Evolutionary conservation across 2,113 vertebrate species (phyloP).

Genomic region (Eublepharis macularius): DNA sequence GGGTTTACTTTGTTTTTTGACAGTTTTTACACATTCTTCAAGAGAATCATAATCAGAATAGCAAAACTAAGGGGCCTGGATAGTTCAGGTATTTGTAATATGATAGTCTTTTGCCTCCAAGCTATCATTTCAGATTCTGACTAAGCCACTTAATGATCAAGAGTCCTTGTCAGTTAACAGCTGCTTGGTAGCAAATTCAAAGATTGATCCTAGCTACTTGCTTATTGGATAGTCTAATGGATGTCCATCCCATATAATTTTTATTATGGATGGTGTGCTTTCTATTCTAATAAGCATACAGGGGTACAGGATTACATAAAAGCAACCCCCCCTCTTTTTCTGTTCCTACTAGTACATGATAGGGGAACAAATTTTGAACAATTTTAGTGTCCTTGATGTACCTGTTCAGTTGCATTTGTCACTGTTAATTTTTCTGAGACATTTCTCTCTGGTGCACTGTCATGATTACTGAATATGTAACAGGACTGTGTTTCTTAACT

Average conservation of each 20-base stretch:
- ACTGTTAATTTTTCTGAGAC: neutral
- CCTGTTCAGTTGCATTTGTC: neutral
- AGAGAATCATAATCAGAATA: constrained; percentile 30
- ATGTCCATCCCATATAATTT: constrained; percentile 1
- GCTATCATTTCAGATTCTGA: constrained; percentile 48
- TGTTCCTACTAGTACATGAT: accelerated
- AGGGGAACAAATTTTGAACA: neutral
- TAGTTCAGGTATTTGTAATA: constrained; percentile 32
- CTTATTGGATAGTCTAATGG: constrained; percentile 11
- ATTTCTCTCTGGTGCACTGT: neutral
- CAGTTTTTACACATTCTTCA: constrained; percentile 57
- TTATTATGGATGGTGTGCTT: constrained; percentile 17
- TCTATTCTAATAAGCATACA: constrained; percentile 28
- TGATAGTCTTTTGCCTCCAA: constrained; percentile 40
- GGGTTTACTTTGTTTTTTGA: constrained; percentile 46
- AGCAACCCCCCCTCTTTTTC: constrained; percentile 23
- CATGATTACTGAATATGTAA: neutral
- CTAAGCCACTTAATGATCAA: constrained; percentile 29
- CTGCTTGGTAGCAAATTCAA: constrained; percentile 5
- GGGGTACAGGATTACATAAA: constrained; percentile 25
- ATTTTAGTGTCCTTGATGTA: neutral
- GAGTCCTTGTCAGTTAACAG: constrained; percentile 22
- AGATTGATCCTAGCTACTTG: constrained; percentile 14
- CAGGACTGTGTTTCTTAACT: constrained; percentile 14
- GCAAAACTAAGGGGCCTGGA: neutral